Percentiles rank a stretch among this genome's conserved stretches.
Evolutionary conservation across 2,888 invertebrate species (phyloP).

Genomic region (Agelastica alni): DNA sequence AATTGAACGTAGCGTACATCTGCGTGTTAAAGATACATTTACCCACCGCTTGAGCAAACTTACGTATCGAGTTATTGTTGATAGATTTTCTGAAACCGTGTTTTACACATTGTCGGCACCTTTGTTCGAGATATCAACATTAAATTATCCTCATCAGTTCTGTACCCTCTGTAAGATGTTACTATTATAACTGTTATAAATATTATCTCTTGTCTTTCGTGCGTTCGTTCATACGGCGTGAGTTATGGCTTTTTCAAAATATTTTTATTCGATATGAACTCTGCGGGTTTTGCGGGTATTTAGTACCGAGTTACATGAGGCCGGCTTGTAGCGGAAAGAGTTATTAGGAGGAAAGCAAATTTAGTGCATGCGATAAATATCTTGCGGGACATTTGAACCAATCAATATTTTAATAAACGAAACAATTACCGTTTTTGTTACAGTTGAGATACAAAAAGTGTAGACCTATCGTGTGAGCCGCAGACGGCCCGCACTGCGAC

Average conservation of each 20-base stretch:
- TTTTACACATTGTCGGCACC: constrained; percentile 53
- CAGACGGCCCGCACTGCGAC: too few relatives aligned
- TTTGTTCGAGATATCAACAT: constrained; percentile 53
- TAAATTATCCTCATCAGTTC: constrained; percentile 54
- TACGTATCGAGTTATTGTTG: constrained; percentile 50
- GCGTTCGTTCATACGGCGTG: constrained; percentile 43
- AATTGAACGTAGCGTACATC: constrained; percentile 20
- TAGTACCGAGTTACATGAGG: not conserved
- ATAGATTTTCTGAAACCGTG: constrained; percentile 53
- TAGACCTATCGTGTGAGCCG: too few relatives aligned
- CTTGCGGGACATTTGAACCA: too few relatives aligned
- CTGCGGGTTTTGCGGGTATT: constrained; percentile 6
- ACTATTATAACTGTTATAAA: constrained; percentile 48
- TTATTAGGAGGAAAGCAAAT: too few relatives aligned
- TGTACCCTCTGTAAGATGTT: constrained; percentile 43
- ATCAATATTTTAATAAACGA: too few relatives aligned
- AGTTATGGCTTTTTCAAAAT: constrained; percentile 43
- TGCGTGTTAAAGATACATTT: constrained; percentile 43
- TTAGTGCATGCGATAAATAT: too few relatives aligned
- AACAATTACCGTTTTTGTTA: too few relatives aligned
- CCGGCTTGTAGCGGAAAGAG: not conserved
- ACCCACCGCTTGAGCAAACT: constrained; percentile 29
- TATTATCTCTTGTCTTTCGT: constrained; percentile 38
- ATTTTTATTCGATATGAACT: constrained; percentile 11
- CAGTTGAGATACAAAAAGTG: too few relatives aligned